Evolutionary conservation across 2,888 invertebrate species (phyloP), one percentile per base, ranked within the genome.

Genomic region (Eupithecia abbreviata): DNA sequence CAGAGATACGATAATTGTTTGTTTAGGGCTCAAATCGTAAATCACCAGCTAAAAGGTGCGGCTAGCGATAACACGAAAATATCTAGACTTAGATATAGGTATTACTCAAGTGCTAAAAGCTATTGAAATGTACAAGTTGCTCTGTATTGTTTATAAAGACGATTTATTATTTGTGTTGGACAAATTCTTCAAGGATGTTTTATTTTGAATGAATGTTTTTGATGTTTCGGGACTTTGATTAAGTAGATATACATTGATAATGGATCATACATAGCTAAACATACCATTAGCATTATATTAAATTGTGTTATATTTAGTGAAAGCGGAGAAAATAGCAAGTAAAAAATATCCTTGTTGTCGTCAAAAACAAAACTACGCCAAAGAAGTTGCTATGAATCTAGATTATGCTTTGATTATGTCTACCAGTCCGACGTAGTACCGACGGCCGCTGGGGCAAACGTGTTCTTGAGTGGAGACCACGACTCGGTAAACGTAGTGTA

Each of bases 41-140:
- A 79, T 73, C 74, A 71, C 78, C 77, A 75, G 74, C 79, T 79
- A 75, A 82, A 83, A 84, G 85, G 81, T 83, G 82, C 76, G 80
- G 81, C 80, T 82, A 77, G 84, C 81, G 81, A 82, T 84, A 84
- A 83, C 80, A 83, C 76, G 76, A 73, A 77, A 82, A 81, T 80
- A 77, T 80, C 71, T 76, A 84, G 78, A 76, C 77, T 10, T 62
- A 7, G 13, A 10, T 47, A 30, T 51, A 58, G 55, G 82, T 79
- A 85, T 89, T 88, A 86, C 87, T 82, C 81, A 88, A 90, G 87
- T 84, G 89, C 88, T 91, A 89, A 91, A 90, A 92, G 89, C 88
- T 84, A 85, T 87, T 86, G 83, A 85, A 85, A 77, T 84, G 81
- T 83, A 79, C 77, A 83, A 82, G 77, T 62, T 80, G 80, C 77